A percentile compares a stretch with the other conserved stretches of the same genome.
Evolutionary conservation across 2,888 invertebrate species (phyloP).

Genomic region (Chrysolina haemoptera): DNA sequence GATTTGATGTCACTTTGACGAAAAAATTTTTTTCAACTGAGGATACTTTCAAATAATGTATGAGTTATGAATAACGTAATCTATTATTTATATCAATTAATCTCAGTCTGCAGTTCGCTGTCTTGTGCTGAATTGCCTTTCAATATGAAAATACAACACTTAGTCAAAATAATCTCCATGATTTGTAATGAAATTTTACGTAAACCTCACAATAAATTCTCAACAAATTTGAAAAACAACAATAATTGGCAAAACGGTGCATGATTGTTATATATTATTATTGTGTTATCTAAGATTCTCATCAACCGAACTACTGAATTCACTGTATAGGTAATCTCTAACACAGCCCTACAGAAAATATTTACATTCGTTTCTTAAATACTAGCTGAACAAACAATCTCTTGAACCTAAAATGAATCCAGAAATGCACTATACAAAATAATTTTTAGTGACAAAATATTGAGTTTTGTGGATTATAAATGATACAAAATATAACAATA

Average conservation of each 20-base stretch:
- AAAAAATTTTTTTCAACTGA: too few relatives aligned
- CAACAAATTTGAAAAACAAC: constrained; percentile 43
- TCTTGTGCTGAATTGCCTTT: not conserved
- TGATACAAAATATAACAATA: not conserved
- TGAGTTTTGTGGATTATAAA: not conserved
- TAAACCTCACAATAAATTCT: constrained; percentile 28
- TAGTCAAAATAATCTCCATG: not conserved
- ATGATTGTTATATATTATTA: constrained; percentile 37
- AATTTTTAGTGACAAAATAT: not conserved
- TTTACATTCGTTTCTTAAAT: constrained; percentile 30
- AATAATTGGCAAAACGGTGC: constrained; percentile 40
- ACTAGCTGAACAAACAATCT: constrained; percentile 7
- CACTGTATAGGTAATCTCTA: constrained; percentile 32
- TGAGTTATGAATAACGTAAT: too few relatives aligned
- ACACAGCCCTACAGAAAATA: constrained; percentile 41
- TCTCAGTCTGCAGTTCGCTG: not conserved
- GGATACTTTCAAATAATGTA: too few relatives aligned
- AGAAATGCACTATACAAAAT: not conserved
- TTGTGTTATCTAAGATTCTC: constrained; percentile 28
- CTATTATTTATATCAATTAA: not conserved
- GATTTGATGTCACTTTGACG: too few relatives aligned
- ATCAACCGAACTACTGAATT: constrained; percentile 32
- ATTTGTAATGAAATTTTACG: constrained; percentile 14
- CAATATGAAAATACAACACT: not conserved
- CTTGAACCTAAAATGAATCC: not conserved